Evolutionary conservation across 2,888 invertebrate species (phyloP).

Genomic region (Nysson spinosus): DNA sequence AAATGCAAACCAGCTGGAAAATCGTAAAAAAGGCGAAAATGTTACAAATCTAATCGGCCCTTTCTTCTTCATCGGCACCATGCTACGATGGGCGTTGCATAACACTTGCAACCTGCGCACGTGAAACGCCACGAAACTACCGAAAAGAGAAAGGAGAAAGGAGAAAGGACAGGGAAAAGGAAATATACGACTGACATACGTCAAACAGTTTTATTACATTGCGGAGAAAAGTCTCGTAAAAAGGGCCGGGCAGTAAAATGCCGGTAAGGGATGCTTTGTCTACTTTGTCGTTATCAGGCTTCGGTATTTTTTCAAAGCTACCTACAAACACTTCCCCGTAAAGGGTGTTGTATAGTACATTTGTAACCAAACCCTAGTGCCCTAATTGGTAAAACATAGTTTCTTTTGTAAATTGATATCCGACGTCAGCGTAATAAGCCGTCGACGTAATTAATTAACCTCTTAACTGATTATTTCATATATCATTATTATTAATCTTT

Average conservation of each 20-base stretch:
- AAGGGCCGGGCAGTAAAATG: conserved; percentile 36
- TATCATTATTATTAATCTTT: too few species aligned
- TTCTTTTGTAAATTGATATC: too few species aligned
- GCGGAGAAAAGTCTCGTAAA: conserved; percentile 34
- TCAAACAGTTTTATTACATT: conserved; percentile 57
- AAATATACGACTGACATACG: conserved; percentile 54
- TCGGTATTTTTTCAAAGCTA: background rate
- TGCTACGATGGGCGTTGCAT: conserved; percentile 45
- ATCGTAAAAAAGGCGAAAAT: conserved; percentile 65
- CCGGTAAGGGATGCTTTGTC: background rate
- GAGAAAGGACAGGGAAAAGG: conserved; percentile 18
- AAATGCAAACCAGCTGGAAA: conserved; percentile 70
- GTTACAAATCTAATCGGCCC: conserved; percentile 62
- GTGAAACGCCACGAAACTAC: conserved; percentile 8
- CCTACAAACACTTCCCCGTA: background rate
- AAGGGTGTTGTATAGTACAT: too few species aligned
- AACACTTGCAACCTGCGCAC: conserved; percentile 18
- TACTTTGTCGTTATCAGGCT: background rate
- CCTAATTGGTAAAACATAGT: too few species aligned
- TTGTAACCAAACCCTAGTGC: too few species aligned
- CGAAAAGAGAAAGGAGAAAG: conserved; percentile 8
- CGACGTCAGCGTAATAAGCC: too few species aligned
- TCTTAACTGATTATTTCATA: too few species aligned
- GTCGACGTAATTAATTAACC: too few species aligned
- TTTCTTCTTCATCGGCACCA: too few species aligned